Conservation (phyloP, 2,888 invertebrate species). For the Drosophila antonietae region DNA sequence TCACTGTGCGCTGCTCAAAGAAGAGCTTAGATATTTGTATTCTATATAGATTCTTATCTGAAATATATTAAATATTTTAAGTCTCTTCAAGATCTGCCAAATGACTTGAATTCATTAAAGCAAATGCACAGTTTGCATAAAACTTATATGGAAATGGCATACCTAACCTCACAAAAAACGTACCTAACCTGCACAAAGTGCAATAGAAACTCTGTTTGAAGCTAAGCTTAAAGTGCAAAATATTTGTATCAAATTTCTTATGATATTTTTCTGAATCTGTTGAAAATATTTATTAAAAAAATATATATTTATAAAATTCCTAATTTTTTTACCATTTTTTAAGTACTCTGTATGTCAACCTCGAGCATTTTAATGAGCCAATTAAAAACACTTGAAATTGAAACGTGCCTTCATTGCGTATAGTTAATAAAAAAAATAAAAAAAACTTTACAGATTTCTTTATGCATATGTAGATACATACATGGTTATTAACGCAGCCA, state of each 20-base stretch:
- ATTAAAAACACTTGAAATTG: constrained; percentile 16
- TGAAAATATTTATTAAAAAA: not conserved
- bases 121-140: not conserved
- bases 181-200: not conserved
- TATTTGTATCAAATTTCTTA: not conserved
- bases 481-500: constrained; percentile 28
- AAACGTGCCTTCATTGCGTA: constrained; percentile 21
- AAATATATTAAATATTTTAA: too few species aligned
- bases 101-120: too few species aligned
- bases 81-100: too few species aligned
- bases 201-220: not conserved
- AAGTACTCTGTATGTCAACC: not conserved
- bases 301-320: not conserved
- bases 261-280: not conserved
- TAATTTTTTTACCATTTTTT: not conserved
- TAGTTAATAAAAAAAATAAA: not conserved
- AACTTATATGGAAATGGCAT: too few species aligned
- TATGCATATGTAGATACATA: not conserved
- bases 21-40: too few species aligned
- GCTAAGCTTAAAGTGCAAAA: not conserved
- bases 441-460: constrained; percentile 2
- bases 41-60: too few species aligned
- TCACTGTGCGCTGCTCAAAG: too few species aligned
- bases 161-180: constrained; percentile 1
- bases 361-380: constrained; percentile 7